Evolutionary conservation across 2,113 vertebrate genomes (phyloP).

Genomic region (Sula dactylatra): DNA sequence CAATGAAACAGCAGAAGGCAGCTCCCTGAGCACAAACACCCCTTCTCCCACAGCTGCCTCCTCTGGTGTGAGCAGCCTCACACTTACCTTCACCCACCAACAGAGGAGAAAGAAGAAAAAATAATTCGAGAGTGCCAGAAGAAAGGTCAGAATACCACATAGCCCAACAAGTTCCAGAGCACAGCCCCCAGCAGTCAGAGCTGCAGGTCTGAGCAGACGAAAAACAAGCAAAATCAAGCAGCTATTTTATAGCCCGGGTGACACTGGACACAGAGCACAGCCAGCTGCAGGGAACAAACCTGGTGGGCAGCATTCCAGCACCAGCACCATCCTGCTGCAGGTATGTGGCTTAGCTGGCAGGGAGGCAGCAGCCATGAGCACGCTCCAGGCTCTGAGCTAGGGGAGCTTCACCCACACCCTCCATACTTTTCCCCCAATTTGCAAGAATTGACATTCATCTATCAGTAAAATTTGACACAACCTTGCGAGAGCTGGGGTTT

Average conservation of each 20-base stretch:
- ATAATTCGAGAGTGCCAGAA: not conserved
- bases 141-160: not conserved
- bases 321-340: not conserved
- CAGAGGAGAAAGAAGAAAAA: not conserved
- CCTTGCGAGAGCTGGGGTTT: not conserved
- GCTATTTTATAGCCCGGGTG: accelerated
- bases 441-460: not conserved
- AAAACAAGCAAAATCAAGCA: not conserved
- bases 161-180: not conserved
- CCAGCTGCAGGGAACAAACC: not conserved
- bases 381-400: not conserved
- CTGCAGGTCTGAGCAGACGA: not conserved
- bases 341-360: not conserved
- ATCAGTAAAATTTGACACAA: not conserved
- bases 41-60: not conserved
- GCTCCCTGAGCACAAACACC: not conserved
- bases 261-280: not conserved
- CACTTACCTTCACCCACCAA: not conserved
- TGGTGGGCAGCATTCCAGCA: not conserved
- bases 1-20: not conserved
- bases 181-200: not conserved
- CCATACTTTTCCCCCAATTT: not conserved
- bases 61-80: not conserved
- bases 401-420: not conserved
- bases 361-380: not conserved